Evolutionary conservation across 2,113 vertebrate genomes (phyloP).

Genomic region (Neolamprologus ventralis): DNA sequence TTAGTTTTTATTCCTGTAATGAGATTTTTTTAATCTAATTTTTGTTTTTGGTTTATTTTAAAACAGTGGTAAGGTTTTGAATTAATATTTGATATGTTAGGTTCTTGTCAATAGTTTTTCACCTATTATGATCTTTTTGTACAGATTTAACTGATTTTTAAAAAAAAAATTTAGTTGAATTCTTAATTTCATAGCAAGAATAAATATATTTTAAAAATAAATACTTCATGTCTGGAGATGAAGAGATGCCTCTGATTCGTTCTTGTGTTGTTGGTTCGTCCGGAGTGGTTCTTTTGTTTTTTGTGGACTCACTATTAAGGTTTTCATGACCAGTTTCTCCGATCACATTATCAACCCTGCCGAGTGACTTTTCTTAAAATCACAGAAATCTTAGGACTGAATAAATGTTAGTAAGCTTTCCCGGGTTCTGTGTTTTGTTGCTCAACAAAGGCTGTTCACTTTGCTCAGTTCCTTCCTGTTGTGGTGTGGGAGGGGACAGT

Average conservation of each 20-base stretch:
- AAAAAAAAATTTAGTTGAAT: not conserved
- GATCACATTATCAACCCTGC: not conserved
- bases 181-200: not conserved
- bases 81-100: not conserved
- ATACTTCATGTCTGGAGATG: not conserved
- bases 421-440: rapidly evolving
- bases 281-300: not conserved
- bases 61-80: not conserved
- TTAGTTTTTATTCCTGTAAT: not conserved
- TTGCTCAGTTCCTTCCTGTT: not conserved
- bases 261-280: not conserved
- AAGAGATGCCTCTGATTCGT: not conserved
- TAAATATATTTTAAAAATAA: not conserved
- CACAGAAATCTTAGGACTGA: not conserved
- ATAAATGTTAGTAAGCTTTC: not conserved
- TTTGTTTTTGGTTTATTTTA: not conserved
- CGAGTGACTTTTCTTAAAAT: not conserved
- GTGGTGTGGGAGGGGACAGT: not conserved
- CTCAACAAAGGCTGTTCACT: not conserved
- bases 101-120: not conserved
- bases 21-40: not conserved
- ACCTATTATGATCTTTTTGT: not conserved
- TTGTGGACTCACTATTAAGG: not conserved
- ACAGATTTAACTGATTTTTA: rapidly evolving
- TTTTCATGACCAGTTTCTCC: not conserved